Evolutionary conservation across 2,113 vertebrate genomes (phyloP).

Genomic region (Lanius ludovicianus): DNA sequence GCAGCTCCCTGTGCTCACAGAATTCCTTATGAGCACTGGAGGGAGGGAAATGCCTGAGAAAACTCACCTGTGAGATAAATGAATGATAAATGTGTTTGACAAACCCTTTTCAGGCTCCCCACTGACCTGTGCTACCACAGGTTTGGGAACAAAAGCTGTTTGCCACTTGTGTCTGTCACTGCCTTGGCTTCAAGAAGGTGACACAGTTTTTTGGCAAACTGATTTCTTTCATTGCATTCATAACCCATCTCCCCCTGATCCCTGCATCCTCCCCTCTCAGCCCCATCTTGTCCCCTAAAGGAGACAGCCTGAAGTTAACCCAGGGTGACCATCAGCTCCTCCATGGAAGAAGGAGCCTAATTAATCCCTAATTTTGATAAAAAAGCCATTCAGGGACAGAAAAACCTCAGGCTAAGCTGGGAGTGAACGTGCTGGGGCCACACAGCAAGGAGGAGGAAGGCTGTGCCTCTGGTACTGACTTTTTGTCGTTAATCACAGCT

Average conservation of each 20-base stretch:
- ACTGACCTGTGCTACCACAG: background rate
- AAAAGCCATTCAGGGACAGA: background rate
- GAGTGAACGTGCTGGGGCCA: background rate
- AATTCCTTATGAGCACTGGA: background rate
- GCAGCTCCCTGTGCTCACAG: background rate
- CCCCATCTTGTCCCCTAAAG: background rate
- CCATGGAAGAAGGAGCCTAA: background rate
- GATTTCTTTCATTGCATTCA: background rate
- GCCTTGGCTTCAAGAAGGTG: background rate
- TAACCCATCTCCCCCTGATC: background rate
- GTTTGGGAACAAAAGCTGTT: background rate
- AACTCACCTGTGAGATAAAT: background rate
- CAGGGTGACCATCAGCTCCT: background rate
- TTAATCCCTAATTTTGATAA: background rate
- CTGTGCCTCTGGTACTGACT: slow-evolving; percentile 67
- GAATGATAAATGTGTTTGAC: background rate
- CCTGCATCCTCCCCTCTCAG: background rate
- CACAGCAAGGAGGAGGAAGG: background rate
- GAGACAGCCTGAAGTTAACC: background rate
- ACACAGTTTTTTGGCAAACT: background rate
- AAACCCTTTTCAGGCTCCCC: background rate
- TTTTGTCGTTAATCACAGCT: slow-evolving; percentile 83
- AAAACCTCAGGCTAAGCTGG: background rate
- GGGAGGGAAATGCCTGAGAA: fast-evolving
- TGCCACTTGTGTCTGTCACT: background rate